Base-by-base conservation (phyloP, 2,888 invertebrate species). In the Nematopogon swammerdamellus region DNA sequence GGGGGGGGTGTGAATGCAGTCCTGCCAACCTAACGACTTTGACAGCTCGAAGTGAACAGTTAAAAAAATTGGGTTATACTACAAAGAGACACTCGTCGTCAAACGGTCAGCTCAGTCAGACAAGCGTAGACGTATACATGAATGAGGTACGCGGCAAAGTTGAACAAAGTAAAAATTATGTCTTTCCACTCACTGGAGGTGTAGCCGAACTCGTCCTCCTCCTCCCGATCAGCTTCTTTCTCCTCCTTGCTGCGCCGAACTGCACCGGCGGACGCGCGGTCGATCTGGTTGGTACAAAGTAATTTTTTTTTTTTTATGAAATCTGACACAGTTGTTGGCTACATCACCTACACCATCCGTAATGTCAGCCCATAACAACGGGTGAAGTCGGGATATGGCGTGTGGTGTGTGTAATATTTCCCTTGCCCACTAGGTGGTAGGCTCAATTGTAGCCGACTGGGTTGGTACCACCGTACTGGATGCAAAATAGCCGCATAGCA, bases 121-220 rank as follows among this genome's bases (percentile, higher is more conserved):
- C 71, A 75, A 54, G 70, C 72, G 52, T 79, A 79, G 42, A 77
- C 63, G 52, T 79, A 80, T 0, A 80, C 72, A 46, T 77, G 79
- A 42, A 74, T 52, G 2, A 76, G 53, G 46, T 80, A 79, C 44
- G 76, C 64, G 2, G 65, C 62, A 59, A 72, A 75, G 53, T 76
- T 77, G 49, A 76, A 53, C 2, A 72, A 54, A 30, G 71, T 68
- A 63, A 72, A 75, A 66, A 77, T 73, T 74, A 75, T 75, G 74
- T 77, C 75, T 71, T 74, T 74, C 73, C 73, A 87, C 91, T 89
- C 81, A 95, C 95, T 88, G 65, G 81, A 81, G n/a, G 96, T 96
- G 76, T 97, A 97, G 50, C 95, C 96, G 70, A 87, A 97, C 61
- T 92, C 90, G 63, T 97, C 96, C 70, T 95, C 95, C 57, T 86